These are phyloP conservation scores for Osmoderma eremita DNA, from an alignment of 2,888 invertebrate genomes.

Conservation along the genomic window DNA sequence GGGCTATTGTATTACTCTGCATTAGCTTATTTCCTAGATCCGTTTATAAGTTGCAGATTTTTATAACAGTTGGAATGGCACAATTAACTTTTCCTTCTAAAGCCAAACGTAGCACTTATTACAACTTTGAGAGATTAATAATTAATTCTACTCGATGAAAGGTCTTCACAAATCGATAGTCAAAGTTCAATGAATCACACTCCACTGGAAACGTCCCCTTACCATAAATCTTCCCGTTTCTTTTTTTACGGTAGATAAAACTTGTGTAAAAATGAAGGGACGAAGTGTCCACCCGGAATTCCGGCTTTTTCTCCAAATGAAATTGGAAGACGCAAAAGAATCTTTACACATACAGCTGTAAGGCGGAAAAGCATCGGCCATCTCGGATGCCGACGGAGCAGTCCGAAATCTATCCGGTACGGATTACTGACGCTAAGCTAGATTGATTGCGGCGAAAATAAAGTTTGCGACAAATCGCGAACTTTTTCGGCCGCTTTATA, in stretches of 20 bases:
- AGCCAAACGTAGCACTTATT: too few species aligned
- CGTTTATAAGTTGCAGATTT: too few species aligned
- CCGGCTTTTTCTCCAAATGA: slow-evolving; percentile 45
- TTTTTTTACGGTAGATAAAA: slow-evolving; percentile 51
- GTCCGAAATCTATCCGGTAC: slow-evolving; percentile 37
- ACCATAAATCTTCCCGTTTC: slow-evolving; percentile 42
- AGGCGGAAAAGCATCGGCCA: slow-evolving; percentile 10
- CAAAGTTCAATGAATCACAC: too few species aligned
- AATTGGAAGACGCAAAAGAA: slow-evolving; percentile 44
- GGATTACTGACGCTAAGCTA: slow-evolving; percentile 43
- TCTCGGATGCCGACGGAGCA: slow-evolving; percentile 11
- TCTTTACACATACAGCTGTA: slow-evolving; percentile 12
- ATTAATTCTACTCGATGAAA: background rate
- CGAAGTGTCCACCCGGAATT: slow-evolving; percentile 34
- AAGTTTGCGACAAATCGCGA: slow-evolving; percentile 35
- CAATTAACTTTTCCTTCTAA: too few species aligned
- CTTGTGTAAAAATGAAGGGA: slow-evolving; percentile 45
- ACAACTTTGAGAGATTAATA: background rate
- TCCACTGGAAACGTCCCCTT: background rate
- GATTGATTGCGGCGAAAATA: slow-evolving; percentile 44
- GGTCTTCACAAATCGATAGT: too few species aligned
- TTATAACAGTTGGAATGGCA: too few species aligned
- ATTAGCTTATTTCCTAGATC: too few species aligned
- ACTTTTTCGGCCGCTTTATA: slow-evolving; percentile 10
- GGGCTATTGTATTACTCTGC: too few species aligned